These are phyloP conservation scores for Digitonthophagus gazella DNA, from an alignment of 2,888 invertebrate genomes.

Conservation along the genomic window DNA sequence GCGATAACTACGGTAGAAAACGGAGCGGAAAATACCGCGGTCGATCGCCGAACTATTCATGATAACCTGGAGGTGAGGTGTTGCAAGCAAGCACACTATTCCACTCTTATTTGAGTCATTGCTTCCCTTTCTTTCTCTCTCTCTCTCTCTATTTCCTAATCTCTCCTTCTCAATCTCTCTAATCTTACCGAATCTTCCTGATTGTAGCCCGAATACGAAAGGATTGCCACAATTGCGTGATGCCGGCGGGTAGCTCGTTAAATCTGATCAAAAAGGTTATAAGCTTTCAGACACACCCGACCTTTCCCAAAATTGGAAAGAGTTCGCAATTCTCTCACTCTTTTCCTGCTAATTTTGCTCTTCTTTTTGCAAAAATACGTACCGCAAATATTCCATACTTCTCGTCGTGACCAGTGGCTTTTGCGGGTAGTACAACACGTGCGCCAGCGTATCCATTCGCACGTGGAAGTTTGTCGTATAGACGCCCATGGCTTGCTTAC, in stretches of 20 bases:
- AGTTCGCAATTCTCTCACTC: no score
- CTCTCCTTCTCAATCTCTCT: no score
- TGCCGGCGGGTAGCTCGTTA: slow-evolving; percentile 89
- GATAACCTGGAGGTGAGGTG: no score
- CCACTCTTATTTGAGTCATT: no score
- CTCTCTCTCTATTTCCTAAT: no score
- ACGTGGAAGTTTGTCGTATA: slow-evolving; percentile 99
- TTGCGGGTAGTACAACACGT: slow-evolving; percentile 98
- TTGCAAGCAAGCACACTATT: no score
- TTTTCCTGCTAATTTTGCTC: no score
- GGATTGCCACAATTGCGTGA: slow-evolving; percentile 98
- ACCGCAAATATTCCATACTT: slow-evolving; percentile 99
- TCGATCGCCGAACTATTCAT: slow-evolving; percentile 98
- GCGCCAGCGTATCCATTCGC: slow-evolving; percentile 98
- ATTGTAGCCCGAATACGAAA: slow-evolving; percentile 99
- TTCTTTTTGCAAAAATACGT: no score
- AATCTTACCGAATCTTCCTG: slow-evolving; percentile 99
- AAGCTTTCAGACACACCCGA: no score
- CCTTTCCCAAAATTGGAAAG: no score
- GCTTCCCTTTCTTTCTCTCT: no score
- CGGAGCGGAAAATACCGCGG: slow-evolving; percentile 94
- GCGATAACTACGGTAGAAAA: slow-evolving; percentile 95
- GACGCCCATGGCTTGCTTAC: slow-evolving; percentile 99
- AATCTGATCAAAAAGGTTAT: no score
- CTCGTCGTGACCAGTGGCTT: slow-evolving; percentile 98